Percentiles rank a stretch among this genome's conserved stretches.
Conservation (phyloP, 2,888 invertebrate species). For the Xestia rhomboidea region DNA sequence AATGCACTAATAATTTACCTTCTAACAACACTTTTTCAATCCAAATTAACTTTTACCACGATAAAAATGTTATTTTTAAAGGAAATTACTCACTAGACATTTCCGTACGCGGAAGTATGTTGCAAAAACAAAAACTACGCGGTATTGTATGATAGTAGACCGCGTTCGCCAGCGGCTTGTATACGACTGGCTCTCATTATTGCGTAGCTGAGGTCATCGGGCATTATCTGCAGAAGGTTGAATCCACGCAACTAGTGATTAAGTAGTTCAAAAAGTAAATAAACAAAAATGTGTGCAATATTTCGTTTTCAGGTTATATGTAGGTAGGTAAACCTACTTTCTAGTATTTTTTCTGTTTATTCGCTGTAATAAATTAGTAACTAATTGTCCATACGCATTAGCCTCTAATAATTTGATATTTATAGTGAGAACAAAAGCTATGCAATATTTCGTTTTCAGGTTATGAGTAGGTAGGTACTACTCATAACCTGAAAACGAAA, state of each 20-base stretch:
- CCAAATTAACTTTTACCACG: not conserved
- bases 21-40: conserved; percentile 4
- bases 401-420: no score
- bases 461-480: no score
- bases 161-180: conserved; percentile 33
- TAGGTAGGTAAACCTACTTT: no score
- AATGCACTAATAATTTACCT: conserved; percentile 27
- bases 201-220: conserved; percentile 35
- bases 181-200: conserved; percentile 36
- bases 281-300: no score
- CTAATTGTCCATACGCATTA: no score
- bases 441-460: no score
- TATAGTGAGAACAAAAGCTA: no score
- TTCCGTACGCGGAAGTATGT: conserved; percentile 33
- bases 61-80: conserved; percentile 9
- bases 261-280: no score
- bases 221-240: conserved; percentile 38
- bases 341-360: no score
- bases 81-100: conserved; percentile 58
- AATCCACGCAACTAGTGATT: not conserved
- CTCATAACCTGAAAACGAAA: no score
- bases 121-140: conserved; percentile 31
- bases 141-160: not conserved
- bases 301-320: no score
- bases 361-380: no score